Percentiles rank a stretch among this genome's conserved stretches.
phyloP scores from a whole-genome alignment of 2,888 invertebrate species.

The Lochmaea capreae region DNA sequence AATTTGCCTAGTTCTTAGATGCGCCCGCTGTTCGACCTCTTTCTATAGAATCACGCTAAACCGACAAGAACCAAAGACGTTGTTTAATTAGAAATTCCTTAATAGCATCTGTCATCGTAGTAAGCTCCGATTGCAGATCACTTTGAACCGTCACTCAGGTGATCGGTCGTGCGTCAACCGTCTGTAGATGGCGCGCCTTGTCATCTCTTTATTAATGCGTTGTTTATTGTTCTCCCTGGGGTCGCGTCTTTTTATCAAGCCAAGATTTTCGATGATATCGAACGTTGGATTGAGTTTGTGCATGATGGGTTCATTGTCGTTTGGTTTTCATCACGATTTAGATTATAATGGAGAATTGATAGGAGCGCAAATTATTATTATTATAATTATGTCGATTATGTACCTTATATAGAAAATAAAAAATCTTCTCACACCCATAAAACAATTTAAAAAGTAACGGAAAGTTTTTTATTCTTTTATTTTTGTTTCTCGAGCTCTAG shows the following conservation, averaged over 20 bases:
- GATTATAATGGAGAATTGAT: slow-evolving; percentile 28
- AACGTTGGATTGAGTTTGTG: slow-evolving; percentile 14
- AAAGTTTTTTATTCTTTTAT: neutral
- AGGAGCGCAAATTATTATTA: slow-evolving; percentile 11
- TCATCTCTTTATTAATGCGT: slow-evolving; percentile 59
- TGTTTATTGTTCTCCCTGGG: slow-evolving; percentile 59
- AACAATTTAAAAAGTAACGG: neutral
- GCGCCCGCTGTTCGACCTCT: slow-evolving; percentile 36
- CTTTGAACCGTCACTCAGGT: slow-evolving; percentile 57
- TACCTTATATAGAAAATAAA: slow-evolving; percentile 1
- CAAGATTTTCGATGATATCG: slow-evolving; percentile 29
- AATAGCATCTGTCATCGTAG: slow-evolving; percentile 53
- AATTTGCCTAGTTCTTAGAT: slow-evolving; percentile 16
- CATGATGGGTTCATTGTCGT: slow-evolving; percentile 24
- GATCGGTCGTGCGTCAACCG: slow-evolving; percentile 60
- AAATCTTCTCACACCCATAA: neutral
- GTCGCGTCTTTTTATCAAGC: slow-evolving; percentile 20
- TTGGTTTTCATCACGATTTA: slow-evolving; percentile 32
- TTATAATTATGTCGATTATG: neutral
- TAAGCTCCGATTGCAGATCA: slow-evolving; percentile 40
- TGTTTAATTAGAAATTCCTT: slow-evolving; percentile 57
- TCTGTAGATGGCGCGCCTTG: slow-evolving; percentile 42
- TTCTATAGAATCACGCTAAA: slow-evolving; percentile 43
- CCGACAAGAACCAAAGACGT: slow-evolving; percentile 44
- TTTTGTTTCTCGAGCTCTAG: too few species aligned